These are phyloP conservation scores for Cyrtodaria siliqua DNA, from an alignment of 2,888 invertebrate genomes.

Conservation along the genomic window DNA sequence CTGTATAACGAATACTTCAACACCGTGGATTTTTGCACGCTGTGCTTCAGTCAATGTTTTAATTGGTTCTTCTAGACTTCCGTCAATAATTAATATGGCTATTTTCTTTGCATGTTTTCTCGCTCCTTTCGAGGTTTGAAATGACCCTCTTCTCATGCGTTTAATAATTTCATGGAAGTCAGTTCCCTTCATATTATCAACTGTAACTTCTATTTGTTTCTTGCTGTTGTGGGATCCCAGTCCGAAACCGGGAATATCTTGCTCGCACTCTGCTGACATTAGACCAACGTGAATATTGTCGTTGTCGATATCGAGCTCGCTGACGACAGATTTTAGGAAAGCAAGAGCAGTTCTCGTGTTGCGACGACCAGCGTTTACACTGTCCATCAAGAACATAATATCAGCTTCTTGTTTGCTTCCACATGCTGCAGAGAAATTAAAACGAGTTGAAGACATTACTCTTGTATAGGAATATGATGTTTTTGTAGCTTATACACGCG, in stretches of 20 bases:
- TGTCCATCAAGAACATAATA: conserved; percentile 80
- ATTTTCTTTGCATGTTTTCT: conserved; percentile 76
- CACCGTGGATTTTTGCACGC: conserved; percentile 72
- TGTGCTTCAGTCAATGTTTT: conserved; percentile 74
- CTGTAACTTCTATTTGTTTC: conserved; percentile 52
- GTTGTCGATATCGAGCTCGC: conserved; percentile 72
- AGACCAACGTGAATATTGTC: conserved; percentile 78
- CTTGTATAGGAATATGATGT: too few species aligned
- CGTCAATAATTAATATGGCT: conserved; percentile 77
- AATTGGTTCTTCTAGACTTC: conserved; percentile 72
- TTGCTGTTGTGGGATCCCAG: conserved; percentile 57
- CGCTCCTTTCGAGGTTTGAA: conserved; percentile 63
- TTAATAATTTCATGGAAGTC: conserved; percentile 72
- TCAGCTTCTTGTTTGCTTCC: conserved; percentile 78
- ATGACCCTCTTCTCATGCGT: conserved; percentile 71
- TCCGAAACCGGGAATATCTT: conserved; percentile 60
- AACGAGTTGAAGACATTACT: too few species aligned
- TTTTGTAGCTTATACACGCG: too few species aligned
- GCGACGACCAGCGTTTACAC: conserved; percentile 74
- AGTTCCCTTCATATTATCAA: conserved; percentile 57
- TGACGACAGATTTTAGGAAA: conserved; percentile 72
- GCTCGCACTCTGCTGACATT: conserved; percentile 73
- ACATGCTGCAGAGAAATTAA: conserved; percentile 69
- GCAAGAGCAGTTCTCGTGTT: conserved; percentile 73
- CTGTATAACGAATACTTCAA: conserved; percentile 77